phyloP scores from a whole-genome alignment of 2,888 invertebrate genomes.

The Steinernema scapterisci region DNA sequence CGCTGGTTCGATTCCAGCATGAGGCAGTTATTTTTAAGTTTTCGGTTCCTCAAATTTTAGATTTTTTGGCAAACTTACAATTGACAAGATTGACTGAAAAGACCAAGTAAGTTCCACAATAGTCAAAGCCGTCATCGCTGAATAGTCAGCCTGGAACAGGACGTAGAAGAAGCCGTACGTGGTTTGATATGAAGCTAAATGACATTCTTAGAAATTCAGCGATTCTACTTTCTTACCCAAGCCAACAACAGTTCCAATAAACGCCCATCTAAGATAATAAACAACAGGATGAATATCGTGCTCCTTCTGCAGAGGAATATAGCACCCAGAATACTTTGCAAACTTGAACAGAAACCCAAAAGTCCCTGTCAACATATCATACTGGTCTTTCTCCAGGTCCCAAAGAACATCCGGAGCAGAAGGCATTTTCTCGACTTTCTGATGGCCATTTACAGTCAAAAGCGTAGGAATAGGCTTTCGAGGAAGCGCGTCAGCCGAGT shows the following conservation, averaged over 20 bases:
- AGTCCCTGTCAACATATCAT: neutral
- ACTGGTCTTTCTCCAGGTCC: neutral
- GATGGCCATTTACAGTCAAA: neutral
- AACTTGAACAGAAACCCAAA: neutral
- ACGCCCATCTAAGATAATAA: neutral
- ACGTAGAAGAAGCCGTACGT: neutral
- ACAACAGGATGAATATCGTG: slow-evolving; percentile 3
- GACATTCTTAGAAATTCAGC: neutral
- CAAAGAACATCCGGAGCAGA: slow-evolving; percentile 1
- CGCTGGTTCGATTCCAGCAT: slow-evolving; percentile 62
- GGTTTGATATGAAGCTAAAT: slow-evolving; percentile 7
- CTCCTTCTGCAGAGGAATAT: neutral
- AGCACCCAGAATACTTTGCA: neutral
- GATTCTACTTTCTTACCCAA: neutral
- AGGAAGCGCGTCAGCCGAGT: too few relatives aligned
- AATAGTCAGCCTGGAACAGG: slow-evolving; percentile 5
- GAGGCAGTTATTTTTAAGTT: slow-evolving; percentile 40
- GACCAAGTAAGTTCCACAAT: slow-evolving; percentile 1
- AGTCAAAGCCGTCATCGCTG: slow-evolving; percentile 12
- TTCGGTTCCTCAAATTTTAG: too few relatives aligned
- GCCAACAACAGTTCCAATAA: neutral
- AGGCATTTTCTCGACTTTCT: neutral
- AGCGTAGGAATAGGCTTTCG: neutral
- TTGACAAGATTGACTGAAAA: slow-evolving; percentile 9
- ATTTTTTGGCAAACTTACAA: neutral